A percentile compares a stretch with the other conserved stretches of the same genome.
phyloP scores from a whole-genome alignment of 2,888 invertebrate species.

The Leptothorax acervorum region DNA sequence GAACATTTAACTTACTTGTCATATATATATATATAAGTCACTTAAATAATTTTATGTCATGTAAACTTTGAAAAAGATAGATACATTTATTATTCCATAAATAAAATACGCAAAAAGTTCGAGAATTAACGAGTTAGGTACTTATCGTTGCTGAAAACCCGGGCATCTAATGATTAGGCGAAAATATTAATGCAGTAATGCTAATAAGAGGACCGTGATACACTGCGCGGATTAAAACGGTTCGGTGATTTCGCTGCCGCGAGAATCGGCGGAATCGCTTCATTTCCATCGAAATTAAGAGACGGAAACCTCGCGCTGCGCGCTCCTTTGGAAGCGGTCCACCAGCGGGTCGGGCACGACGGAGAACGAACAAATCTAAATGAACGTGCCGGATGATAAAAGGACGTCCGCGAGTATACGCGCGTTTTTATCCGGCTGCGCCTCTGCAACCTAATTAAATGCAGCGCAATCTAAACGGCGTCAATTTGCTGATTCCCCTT shows the following conservation, averaged over 20 bases:
- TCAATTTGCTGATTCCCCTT: slow-evolving; percentile 74
- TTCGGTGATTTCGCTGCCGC: slow-evolving; percentile 18
- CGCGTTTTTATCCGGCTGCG: slow-evolving; percentile 64
- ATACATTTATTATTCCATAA: neutral
- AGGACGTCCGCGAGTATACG: slow-evolving; percentile 61
- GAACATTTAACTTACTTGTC: neutral
- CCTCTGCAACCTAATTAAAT: slow-evolving; percentile 76
- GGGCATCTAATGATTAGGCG: neutral
- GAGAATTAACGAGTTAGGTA: neutral
- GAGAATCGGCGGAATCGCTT: slow-evolving; percentile 46
- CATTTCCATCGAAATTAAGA: slow-evolving; percentile 55
- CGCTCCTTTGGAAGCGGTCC: slow-evolving; percentile 36
- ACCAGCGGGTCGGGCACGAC: slow-evolving; percentile 18
- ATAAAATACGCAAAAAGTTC: neutral
- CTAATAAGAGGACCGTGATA: neutral
- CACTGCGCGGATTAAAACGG: slow-evolving; percentile 21
- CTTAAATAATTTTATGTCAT: neutral
- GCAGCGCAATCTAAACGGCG: slow-evolving; percentile 78
- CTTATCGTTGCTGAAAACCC: neutral
- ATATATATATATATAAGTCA: neutral
- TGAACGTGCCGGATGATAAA: slow-evolving; percentile 62
- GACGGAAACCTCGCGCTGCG: slow-evolving; percentile 35
- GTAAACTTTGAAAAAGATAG: neutral
- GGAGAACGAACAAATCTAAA: slow-evolving; percentile 58
- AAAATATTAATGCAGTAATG: slow-evolving; percentile 15